A percentile compares a stretch with the other conserved stretches of the same genome.
Evolutionary conservation across 2,113 vertebrate genomes (phyloP).

Genomic region (Cryptoleucopteryx plumbea): DNA sequence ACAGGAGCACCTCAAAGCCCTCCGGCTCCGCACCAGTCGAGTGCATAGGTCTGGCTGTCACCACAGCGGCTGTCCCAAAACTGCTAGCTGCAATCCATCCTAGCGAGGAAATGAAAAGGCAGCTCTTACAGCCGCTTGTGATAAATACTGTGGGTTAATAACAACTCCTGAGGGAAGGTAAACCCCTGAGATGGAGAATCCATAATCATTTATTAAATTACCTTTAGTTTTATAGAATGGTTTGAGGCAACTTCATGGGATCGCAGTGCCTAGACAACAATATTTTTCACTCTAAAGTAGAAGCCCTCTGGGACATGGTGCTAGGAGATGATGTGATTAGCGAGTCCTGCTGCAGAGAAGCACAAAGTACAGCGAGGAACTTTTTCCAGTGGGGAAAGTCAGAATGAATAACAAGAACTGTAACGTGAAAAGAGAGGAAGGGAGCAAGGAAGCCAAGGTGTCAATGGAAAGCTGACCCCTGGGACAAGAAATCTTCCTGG

Average conservation of each 20-base stretch:
- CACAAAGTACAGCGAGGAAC: neutral
- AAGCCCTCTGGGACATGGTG: neutral
- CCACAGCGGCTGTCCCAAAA: rapidly evolving
- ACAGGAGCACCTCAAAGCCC: neutral
- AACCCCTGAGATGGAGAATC: neutral
- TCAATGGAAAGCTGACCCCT: neutral
- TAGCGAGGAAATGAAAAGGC: neutral
- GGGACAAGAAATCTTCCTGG: neutral
- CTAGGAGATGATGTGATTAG: neutral
- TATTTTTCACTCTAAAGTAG: neutral
- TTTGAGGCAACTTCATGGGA: neutral
- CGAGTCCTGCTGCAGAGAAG: neutral
- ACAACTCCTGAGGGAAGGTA: neutral
- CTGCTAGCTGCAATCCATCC: neutral
- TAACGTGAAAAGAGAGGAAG: neutral
- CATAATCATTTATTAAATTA: conserved; percentile 27
- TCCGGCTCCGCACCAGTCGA: neutral
- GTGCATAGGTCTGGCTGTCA: rapidly evolving
- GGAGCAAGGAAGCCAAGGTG: neutral
- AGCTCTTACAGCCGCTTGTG: neutral
- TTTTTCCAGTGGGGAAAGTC: neutral
- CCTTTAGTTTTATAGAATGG: neutral
- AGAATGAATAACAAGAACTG: neutral
- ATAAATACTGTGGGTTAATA: neutral
- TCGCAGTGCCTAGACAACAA: neutral